These are phyloP conservation scores for Colaptes auratus DNA, from an alignment of 2,113 vertebrate species.

Conservation along the genomic window DNA sequence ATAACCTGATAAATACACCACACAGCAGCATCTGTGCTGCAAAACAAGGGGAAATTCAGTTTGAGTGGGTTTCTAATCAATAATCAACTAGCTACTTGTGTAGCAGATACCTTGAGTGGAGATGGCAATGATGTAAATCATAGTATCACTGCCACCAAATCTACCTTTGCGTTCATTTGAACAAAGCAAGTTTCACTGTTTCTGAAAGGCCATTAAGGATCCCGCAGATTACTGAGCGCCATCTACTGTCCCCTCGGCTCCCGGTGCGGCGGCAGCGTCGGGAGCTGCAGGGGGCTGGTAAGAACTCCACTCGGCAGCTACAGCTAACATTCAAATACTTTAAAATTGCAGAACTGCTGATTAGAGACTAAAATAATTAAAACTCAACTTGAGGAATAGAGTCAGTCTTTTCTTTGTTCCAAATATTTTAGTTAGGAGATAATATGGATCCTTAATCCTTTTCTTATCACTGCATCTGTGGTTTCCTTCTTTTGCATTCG, in stretches of 20 bases:
- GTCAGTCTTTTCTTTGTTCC: not conserved
- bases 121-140: not conserved
- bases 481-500: not conserved
- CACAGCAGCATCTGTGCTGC: not conserved
- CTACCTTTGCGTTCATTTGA: not conserved
- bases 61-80: not conserved
- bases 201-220: not conserved
- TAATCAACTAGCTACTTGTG: not conserved
- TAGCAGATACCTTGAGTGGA: not conserved
- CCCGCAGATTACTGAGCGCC: conserved; percentile 30
- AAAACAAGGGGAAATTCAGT: not conserved
- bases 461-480: not conserved
- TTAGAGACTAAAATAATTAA: not conserved
- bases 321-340: not conserved
- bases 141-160: not conserved
- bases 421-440: not conserved
- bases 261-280: not conserved
- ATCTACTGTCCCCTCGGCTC: conserved; percentile 27
- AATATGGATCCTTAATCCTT: not conserved
- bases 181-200: not conserved
- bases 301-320: not conserved
- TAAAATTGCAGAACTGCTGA: not conserved
- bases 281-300: not conserved
- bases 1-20: not conserved
- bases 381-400: not conserved